Percentiles rank a stretch among this genome's conserved stretches.
These are phyloP conservation scores for Volucella inanis DNA, from an alignment of 2,888 invertebrate genomes.

Conservation along the genomic window DNA sequence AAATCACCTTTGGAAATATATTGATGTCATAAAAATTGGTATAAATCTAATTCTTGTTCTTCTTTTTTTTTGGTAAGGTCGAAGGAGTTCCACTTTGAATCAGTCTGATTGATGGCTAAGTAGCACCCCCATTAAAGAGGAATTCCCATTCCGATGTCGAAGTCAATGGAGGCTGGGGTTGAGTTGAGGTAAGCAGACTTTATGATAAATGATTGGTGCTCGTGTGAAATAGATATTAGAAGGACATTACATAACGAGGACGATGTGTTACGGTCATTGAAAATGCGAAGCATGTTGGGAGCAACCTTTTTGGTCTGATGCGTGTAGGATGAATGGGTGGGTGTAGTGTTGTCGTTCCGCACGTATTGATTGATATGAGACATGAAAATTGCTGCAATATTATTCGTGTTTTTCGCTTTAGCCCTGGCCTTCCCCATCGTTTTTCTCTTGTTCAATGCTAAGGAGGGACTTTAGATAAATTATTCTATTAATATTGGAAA, in stretches of 20 bases:
- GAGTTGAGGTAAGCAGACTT: constrained; percentile 31
- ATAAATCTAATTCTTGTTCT: constrained; percentile 69
- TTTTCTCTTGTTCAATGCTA: background rate
- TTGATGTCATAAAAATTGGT: constrained; percentile 75
- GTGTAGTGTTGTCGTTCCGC: constrained; percentile 38
- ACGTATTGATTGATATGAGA: constrained; percentile 72
- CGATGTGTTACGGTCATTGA: constrained; percentile 56
- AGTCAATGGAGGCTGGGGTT: constrained; percentile 24
- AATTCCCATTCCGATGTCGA: background rate
- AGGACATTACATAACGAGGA: constrained; percentile 69
- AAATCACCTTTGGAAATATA: constrained; percentile 72
- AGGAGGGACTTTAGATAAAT: constrained; percentile 50
- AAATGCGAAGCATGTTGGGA: constrained; percentile 60
- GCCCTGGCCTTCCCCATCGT: background rate
- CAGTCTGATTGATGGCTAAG: constrained; percentile 71
- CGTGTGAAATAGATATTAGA: constrained; percentile 75
- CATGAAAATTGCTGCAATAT: constrained; percentile 69
- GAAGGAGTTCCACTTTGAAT: constrained; percentile 72
- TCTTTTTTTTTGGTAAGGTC: constrained; percentile 29
- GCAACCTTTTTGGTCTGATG: constrained; percentile 60
- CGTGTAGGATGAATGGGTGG: constrained; percentile 15
- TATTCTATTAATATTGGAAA: constrained; percentile 60
- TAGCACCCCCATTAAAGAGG: constrained; percentile 66
- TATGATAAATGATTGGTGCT: constrained; percentile 70
- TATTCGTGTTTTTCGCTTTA: constrained; percentile 52